Conservation (phyloP, 2,888 invertebrate species). For the Hermaeophaga mercurialis region DNA sequence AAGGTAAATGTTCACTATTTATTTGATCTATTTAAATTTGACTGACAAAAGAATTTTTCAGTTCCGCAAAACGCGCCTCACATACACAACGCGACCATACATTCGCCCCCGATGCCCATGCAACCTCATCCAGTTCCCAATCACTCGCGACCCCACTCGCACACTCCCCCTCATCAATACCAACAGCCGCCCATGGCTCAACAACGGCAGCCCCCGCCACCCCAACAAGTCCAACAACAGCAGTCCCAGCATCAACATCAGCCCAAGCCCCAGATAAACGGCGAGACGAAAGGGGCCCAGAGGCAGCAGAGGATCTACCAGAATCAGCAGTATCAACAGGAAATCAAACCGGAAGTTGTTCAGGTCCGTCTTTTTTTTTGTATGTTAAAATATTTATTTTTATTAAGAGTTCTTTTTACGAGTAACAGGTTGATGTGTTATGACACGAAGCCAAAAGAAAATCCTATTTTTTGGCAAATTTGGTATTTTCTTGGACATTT, state of each 20-base stretch:
- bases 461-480: too few relatives aligned
- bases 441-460: too few relatives aligned
- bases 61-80: conserved; percentile 29
- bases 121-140: conserved; percentile 30
- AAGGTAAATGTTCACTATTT: conserved; percentile 33
- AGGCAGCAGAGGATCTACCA: conserved; percentile 41
- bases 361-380: conserved; percentile 10
- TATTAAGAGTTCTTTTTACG: not conserved
- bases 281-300: conserved; percentile 46
- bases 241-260: conserved; percentile 7
- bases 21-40: not conserved
- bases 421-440: too few relatives aligned
- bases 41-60: too few relatives aligned
- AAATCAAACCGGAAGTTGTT: conserved; percentile 31
- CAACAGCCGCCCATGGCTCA: conserved; percentile 26
- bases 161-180: conserved; percentile 34
- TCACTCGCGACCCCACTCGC: conserved; percentile 27
- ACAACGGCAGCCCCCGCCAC: conserved; percentile 17
- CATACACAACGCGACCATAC: conserved; percentile 28
- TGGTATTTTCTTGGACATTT: too few relatives aligned
- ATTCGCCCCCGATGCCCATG: conserved; percentile 31
- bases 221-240: conserved; percentile 1
- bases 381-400: not conserved
- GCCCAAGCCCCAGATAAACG: conserved; percentile 51
- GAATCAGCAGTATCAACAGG: conserved; percentile 43